phyloP scores from a whole-genome alignment of 2,797 vertebrate genomes.

The Gephyroberyx darwinii region DNA sequence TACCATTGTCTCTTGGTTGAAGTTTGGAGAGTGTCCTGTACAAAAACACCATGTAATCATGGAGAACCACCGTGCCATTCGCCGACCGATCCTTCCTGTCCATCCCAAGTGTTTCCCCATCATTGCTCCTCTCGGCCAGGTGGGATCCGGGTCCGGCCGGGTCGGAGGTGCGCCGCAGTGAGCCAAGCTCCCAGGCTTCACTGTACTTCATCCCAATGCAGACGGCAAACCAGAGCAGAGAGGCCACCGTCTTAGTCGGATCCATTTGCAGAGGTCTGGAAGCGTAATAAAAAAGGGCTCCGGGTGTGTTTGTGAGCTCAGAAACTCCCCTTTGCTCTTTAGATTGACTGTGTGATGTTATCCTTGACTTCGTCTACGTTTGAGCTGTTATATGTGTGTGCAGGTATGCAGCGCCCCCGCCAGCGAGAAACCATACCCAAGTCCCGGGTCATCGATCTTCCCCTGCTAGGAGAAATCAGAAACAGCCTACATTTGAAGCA shows the following conservation, averaged over 20 bases:
- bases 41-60: conserved; percentile 11
- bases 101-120: too few species aligned
- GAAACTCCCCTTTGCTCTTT: neutral
- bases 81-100: neutral
- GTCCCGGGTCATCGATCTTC: neutral
- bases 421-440: neutral
- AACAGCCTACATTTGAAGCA: too few species aligned
- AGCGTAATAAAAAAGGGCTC: too few species aligned
- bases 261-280: neutral
- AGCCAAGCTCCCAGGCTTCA: neutral
- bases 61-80: neutral
- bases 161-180: neutral
- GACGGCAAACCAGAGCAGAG: neutral
- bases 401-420: neutral
- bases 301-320: neutral
- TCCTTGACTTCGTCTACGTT: neutral
- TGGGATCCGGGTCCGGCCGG: neutral
- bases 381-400: neutral
- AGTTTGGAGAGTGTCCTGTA: neutral
- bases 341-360: too few species aligned
- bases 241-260: neutral
- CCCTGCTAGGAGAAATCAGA: neutral
- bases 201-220: neutral
- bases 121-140: neutral
- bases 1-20: neutral